Evolutionary conservation across 2,888 invertebrate species (phyloP).

Genomic region (Heliconius erato): DNA sequence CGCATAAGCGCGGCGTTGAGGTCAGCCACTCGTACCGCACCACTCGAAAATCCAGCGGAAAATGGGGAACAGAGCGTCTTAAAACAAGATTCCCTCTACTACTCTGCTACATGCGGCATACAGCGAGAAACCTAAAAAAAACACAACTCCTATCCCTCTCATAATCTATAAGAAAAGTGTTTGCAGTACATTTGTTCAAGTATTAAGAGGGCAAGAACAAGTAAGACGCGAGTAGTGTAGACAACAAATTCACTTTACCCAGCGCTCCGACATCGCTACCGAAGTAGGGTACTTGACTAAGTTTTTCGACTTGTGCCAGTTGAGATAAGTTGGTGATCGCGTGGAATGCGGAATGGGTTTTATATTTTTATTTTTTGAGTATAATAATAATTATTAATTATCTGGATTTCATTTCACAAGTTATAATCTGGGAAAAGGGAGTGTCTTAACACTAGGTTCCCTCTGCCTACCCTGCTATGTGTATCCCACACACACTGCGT

Average conservation of each 20-base stretch:
- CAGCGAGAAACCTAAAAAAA: neutral
- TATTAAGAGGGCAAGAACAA: slow-evolving; percentile 15
- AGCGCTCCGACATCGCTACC: slow-evolving; percentile 51
- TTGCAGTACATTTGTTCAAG: neutral
- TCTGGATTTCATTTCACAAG: no score
- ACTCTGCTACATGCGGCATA: no score
- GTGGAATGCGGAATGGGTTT: slow-evolving; percentile 11
- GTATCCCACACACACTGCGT: no score
- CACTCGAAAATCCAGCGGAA: no score
- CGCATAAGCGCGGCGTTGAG: no score
- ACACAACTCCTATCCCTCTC: neutral
- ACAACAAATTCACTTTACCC: slow-evolving; percentile 74
- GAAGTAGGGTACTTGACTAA: slow-evolving; percentile 56
- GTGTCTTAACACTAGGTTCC: no score
- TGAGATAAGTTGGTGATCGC: slow-evolving; percentile 46
- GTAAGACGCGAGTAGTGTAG: slow-evolving; percentile 54
- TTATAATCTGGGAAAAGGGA: no score
- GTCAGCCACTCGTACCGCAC: no score
- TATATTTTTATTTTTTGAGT: neutral
- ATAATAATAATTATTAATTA: no score
- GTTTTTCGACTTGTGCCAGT: slow-evolving; percentile 75
- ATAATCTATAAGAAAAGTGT: neutral
- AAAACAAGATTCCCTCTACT: no score
- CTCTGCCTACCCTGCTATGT: no score
- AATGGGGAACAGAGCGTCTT: no score